phyloP scores from a whole-genome alignment of 2,113 vertebrate species.

The Barnardius zonarius region DNA sequence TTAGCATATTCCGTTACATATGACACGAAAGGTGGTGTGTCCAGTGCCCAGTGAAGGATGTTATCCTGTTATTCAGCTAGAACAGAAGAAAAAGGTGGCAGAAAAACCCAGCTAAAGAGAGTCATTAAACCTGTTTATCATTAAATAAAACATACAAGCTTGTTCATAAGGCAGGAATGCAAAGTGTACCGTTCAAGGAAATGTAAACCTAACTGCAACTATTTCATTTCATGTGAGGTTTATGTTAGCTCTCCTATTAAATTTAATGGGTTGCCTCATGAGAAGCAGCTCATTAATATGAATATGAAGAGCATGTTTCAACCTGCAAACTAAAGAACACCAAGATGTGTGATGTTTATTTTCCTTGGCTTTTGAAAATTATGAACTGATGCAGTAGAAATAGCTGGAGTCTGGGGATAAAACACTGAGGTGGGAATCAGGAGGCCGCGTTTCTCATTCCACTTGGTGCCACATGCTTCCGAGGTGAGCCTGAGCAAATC shows the following conservation, averaged over 20 bases:
- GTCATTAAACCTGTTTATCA: not conserved
- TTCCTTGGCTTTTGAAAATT: conserved; percentile 20
- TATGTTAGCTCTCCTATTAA: conserved; percentile 54
- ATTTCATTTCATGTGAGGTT: conserved; percentile 55
- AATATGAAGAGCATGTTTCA: conserved; percentile 29
- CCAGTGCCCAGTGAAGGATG: not conserved
- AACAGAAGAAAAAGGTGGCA: not conserved
- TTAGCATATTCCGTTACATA: not conserved
- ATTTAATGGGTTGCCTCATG: conserved; percentile 58
- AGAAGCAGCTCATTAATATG: conserved; percentile 65
- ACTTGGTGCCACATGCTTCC: fast-evolving
- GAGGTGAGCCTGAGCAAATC: conserved; percentile 11
- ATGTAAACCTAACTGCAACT: conserved; percentile 39
- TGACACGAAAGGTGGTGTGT: not conserved
- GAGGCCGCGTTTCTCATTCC: not conserved
- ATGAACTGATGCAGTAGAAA: not conserved
- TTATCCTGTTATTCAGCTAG: not conserved
- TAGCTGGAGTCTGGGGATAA: not conserved
- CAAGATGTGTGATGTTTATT: not conserved
- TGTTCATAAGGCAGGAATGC: not conserved
- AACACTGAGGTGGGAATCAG: not conserved
- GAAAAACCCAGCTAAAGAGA: not conserved
- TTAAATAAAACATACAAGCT: not conserved
- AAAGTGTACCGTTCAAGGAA: not conserved
- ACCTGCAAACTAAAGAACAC: conserved; percentile 19